Evolutionary conservation across 92 coral and sea anemone genomes (phyloP).

Genomic region (Epizoanthus fatuus): DNA sequence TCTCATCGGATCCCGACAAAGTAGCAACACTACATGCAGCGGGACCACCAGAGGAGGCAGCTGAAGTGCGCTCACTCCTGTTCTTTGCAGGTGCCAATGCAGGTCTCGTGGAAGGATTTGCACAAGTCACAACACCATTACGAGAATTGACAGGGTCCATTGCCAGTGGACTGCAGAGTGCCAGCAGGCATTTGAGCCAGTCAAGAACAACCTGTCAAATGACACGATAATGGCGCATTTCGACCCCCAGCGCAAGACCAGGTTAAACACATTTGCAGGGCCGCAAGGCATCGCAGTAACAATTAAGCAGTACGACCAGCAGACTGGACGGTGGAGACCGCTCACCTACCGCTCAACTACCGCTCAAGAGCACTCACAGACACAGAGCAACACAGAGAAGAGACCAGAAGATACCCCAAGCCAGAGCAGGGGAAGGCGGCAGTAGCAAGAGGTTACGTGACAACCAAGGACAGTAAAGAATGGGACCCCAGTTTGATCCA

Average conservation of each 20-base stretch:
- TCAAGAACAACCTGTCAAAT: too few relatives aligned
- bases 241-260: too few relatives aligned
- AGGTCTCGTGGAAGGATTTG: conserved; percentile 26
- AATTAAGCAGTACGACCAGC: too few relatives aligned
- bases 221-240: too few relatives aligned
- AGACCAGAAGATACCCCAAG: background rate
- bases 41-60: conserved; percentile 25
- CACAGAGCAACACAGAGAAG: background rate
- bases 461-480: background rate
- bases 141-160: background rate
- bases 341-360: too few relatives aligned
- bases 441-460: conserved; percentile 18
- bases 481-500: too few relatives aligned
- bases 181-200: background rate
- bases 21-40: conserved; percentile 42
- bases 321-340: too few relatives aligned
- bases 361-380: too few relatives aligned
- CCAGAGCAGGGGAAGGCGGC: background rate
- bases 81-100: conserved; percentile 36
- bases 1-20: background rate
- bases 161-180: conserved; percentile 2
- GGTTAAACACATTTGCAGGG: too few relatives aligned
- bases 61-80: conserved; percentile 25
- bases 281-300: too few relatives aligned
- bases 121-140: conserved; percentile 20